Percentiles rank a stretch among this genome's conserved stretches.
Evolutionary conservation across 2,113 vertebrate species (phyloP).

Genomic region (Ailuropoda melanoleuca): DNA sequence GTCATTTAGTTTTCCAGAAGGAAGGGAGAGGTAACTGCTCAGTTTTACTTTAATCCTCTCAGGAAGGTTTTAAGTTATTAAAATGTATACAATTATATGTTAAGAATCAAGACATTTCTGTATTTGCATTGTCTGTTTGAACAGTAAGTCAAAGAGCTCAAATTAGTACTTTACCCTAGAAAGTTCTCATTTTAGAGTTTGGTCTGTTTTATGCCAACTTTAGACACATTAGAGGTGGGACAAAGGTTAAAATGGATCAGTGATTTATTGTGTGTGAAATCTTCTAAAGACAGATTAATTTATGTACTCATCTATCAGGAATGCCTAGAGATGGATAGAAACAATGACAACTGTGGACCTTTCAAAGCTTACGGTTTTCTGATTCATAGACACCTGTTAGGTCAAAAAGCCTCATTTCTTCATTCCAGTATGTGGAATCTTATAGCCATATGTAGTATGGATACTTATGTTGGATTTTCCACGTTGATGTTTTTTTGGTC

Average conservation of each 20-base stretch:
- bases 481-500: not conserved
- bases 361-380: not conserved
- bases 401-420: not conserved
- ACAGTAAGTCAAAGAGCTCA: not conserved
- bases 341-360: not conserved
- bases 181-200: constrained; percentile 39
- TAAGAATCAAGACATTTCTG: not conserved
- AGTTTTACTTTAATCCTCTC: constrained; percentile 15
- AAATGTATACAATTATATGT: not conserved
- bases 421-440: not conserved
- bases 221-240: not conserved
- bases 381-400: not conserved
- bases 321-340: not conserved
- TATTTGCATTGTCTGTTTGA: not conserved
- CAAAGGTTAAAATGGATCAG: not conserved
- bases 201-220: not conserved
- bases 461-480: constrained; percentile 23
- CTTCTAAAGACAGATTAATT: constrained; percentile 22
- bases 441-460: not conserved
- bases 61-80: not conserved
- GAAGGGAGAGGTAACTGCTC: not conserved
- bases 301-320: not conserved
- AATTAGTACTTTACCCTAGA: constrained; percentile 1
- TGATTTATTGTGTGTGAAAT: constrained; percentile 31
- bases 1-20: constrained; percentile 30